Base-by-base conservation (phyloP, 2,113 vertebrate genomes). In the Corythornis madagascariensis region DNA sequence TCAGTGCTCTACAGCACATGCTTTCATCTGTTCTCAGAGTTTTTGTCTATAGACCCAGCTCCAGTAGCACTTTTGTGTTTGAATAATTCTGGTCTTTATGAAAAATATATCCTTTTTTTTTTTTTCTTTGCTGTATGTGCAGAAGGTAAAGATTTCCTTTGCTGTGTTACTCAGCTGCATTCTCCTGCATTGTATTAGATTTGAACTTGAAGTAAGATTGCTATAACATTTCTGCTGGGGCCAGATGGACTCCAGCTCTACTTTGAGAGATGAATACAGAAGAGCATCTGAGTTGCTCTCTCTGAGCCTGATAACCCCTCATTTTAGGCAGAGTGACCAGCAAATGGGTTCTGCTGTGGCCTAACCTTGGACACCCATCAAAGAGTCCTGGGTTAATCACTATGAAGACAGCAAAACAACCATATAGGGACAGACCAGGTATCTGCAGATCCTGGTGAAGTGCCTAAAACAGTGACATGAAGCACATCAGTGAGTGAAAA, bases 141-240 rank as follows among this genome's bases (percentile, higher is more conserved):
- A 19, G 40, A 52, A 31, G 73, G 26, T 0, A 3, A 40, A 61
- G n/a, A 28, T 76, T 76, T 53, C 63, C 31, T 69, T 19, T 59
- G 70, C n/a, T 47, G n/a, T 24, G 52, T 25, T 74, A 28, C 73
- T 86, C 69, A n/a, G 25, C 25, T 84, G 74, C 11, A 2, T 56
- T 55, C 13, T 70, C 29, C 6, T 13, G 6, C 0, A 0, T 5
- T 61, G 45, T 13, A 10, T 60, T 48, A 16, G 52, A 7, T 0
- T 25, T 47, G 52, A 38, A 66, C 17, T 11, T 60, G 20, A 61
- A 66, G 61, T 20, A 60, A 60, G 65, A 33, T 57, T 22, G 40
- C n/a, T 67, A 2, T 42, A 61, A 12, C 16, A 5, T 42, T 78
- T 78, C 70, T 65, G n/a, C 59, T 47, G 64, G 33, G 38, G 52